Conservation (phyloP, 2,888 invertebrate genomes). For the Pandemis heparana region DNA sequence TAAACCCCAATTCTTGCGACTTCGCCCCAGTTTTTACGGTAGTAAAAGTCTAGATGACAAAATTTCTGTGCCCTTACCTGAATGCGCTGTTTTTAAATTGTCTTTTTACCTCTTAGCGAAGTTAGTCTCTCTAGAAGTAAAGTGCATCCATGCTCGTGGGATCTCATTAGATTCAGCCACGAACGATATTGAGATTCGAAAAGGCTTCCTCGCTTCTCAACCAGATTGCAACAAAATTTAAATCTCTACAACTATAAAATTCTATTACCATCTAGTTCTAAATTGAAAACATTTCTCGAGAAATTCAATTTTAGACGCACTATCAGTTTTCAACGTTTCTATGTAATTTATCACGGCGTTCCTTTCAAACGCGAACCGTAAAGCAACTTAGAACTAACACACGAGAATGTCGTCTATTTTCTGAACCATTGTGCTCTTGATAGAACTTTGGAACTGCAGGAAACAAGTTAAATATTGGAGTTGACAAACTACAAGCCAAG, state of each 20-base stretch:
- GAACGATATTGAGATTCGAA: neutral
- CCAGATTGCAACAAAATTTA: constrained; percentile 21
- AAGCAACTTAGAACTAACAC: constrained; percentile 47
- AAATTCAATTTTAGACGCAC: constrained; percentile 40
- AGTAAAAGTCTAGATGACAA: neutral
- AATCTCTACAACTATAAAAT: constrained; percentile 19
- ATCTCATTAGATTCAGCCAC: constrained; percentile 67
- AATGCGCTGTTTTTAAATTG: neutral
- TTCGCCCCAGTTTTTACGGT: neutral
- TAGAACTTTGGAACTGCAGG: constrained; percentile 63
- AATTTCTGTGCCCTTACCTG: neutral
- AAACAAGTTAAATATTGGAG: constrained; percentile 77
- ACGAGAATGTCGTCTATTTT: constrained; percentile 56
- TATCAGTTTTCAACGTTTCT: constrained; percentile 26
- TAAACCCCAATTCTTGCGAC: neutral
- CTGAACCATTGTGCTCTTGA: constrained; percentile 62
- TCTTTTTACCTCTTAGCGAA: constrained; percentile 5
- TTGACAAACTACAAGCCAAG: constrained; percentile 70
- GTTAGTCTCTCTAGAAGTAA: neutral
- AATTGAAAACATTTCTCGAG: constrained; percentile 28
- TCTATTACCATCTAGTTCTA: constrained; percentile 22
- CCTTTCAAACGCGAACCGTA: constrained; percentile 31
- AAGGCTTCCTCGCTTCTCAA: constrained; percentile 7
- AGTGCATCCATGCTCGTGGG: constrained; percentile 56
- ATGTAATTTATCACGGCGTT: constrained; percentile 36